Percentiles rank a stretch among this genome's conserved stretches.
phyloP scores from a whole-genome alignment of 2,797 vertebrate species.

The Spinibarbus caldwelli region DNA sequence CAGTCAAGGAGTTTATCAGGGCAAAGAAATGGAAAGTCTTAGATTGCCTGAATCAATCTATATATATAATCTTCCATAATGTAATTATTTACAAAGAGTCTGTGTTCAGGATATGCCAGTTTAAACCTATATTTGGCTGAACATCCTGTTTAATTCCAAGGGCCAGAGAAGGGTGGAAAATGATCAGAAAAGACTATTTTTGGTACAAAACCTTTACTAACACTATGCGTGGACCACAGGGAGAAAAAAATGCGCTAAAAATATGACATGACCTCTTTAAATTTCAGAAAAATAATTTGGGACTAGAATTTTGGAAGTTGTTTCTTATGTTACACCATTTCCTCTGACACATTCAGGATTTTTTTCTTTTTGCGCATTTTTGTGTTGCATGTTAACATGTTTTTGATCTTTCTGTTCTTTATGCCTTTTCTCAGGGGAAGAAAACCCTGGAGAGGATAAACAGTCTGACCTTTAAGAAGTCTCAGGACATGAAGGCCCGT shows the following conservation, averaged over 20 bases:
- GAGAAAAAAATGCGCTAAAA: background rate
- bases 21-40: too few species aligned
- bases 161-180: background rate
- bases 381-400: conserved; percentile 25
- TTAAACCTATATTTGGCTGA: conserved; percentile 7
- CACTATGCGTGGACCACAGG: background rate
- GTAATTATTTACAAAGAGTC: background rate
- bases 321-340: background rate
- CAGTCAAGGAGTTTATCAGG: too few species aligned
- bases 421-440: conserved; percentile 77
- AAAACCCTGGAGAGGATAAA: conserved; percentile 90
- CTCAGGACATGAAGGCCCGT: conserved; percentile 93
- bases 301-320: background rate
- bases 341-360: background rate
- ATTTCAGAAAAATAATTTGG: background rate
- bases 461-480: conserved; percentile 93
- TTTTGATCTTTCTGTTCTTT: background rate
- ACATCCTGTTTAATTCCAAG: conserved; percentile 2
- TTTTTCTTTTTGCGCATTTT: background rate
- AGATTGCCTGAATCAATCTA: too few species aligned
- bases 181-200: background rate
- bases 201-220: background rate
- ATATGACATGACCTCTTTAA: background rate
- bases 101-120: background rate
- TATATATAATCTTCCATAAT: too few species aligned